Evolutionary conservation across 2,888 invertebrate species (phyloP), one percentile per base, ranked within the genome.

Genomic region (Cerceris ruficornis): DNA sequence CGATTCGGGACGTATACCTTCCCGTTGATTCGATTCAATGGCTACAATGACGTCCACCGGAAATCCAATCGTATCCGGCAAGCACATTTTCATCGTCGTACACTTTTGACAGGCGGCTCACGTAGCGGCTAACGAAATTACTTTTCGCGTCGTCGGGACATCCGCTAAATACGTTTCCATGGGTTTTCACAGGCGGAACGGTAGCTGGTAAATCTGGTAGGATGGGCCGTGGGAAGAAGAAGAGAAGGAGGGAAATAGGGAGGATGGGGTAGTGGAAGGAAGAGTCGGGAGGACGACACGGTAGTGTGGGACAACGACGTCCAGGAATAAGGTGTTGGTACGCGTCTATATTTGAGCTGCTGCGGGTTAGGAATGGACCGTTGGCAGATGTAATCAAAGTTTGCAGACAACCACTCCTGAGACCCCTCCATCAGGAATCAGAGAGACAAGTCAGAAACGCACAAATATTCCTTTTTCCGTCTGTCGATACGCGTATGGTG

Each of bases 321-420:
- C 68, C 75, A 77, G 80, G 85, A 81, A 86, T 80, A 82, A 81
- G 79, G 75, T 75, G 82, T 73, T 69, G 72, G 60, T 62, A 68
- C 78, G 75, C 66, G 68, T 75, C 77, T 77, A 82, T 86, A 86
- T 86, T 80, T 76, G 78, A 64, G 68, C 46, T 39, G 78, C 54
- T 61, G 69, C 28, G 75, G 76, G 66, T 76, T 73, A 75, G 76
- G 72, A 69, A 78, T 69, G 81, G 81, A 75, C 81, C 82, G 79
- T 77, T 68, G 83, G 82, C 82, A 88, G 89, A 89, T 89, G 89
- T 89, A 90, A 90, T 90, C 90, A 89, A 90, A 90, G 89, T 90
- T 90, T 89, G 86, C 88, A 90, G 89, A 90, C 90, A 84, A 87
- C 78, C 86, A 83, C 85, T 86, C 86, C 82, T 73, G 79, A 70